Evolutionary conservation across 37 sponge, comb jelly and placozoan species (phyloP), one percentile per base, ranked within the genome.

Genomic region (Beroe forskalii): DNA sequence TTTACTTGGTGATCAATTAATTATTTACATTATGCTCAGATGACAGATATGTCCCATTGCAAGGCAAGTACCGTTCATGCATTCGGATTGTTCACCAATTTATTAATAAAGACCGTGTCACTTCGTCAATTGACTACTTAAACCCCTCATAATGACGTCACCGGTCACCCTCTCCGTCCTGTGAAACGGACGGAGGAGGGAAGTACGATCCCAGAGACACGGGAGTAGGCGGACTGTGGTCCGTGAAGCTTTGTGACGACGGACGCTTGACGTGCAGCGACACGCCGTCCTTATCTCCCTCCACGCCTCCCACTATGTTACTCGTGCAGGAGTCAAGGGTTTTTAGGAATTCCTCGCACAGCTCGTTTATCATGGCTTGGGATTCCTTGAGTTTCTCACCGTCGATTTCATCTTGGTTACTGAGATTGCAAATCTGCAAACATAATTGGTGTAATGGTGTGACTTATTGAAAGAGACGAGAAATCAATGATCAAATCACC

Each of bases 321-420:
- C 12, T 22, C 8, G 86, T 80, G 31, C 86, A 80, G 24, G 86
- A 41, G 55, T 80, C 86, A 20, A 80, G 86, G 1, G 86, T 80
- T n/a, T 80, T 80, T 1, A 41, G 23, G 55, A 80, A 80, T 38
- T 80, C 86, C 40, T 80, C 86, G 22, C 86, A 80, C 31, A 80
- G 55, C 48, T 80, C 86, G 55, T 80, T 80, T 43, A 80, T 38
- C 86, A 80, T 80, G 27, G 86, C 31, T 24, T 44, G 44, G 31
- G 48, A 38, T 22, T 44, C 48, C 42, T 80, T 80, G 48, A 80
- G 24, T 23, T 42, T 41, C 1, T 80, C 86, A 1, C 28, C 3
- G 31, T 80, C 86, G 55, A 44, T 22, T 9, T 40, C 55, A 40
- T 22, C 30, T 6, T 35, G 4, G 48, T 43, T 80, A 23, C 55